Base-by-base conservation (phyloP, 1,140 invertebrate species). In the Drosophila auraria region DNA sequence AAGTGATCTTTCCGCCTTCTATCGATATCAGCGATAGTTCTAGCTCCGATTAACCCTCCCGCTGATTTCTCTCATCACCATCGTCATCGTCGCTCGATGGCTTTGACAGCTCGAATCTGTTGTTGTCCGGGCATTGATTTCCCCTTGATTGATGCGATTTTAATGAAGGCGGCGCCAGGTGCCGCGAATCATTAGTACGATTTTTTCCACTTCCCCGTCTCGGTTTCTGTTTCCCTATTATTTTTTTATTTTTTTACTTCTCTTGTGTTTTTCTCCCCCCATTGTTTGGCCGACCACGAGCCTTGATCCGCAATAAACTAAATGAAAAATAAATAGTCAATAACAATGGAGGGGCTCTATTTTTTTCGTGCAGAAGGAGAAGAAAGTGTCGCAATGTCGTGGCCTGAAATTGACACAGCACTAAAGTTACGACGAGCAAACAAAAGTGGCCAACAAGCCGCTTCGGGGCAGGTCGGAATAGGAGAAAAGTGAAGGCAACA, bases 321-420 rank as follows among this genome's bases (percentile, higher is more conserved):
- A 83, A 87, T 87, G 70, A 87, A 87, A 87, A 87, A 80, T 80
- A 87, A 87, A 87, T 83, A 87, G 63, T 59, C 62, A 87, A 86
- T 73, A 73, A 61, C 54, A 73, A 50, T 40, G 56, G 56, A 61
- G 68, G 63, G 50, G 63, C 23, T 54, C 30, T 30, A 6, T 30
- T 53, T n/a, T 14, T 56, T 33, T 6, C 25, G 36, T 54, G 9
- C 27, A 15, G 14, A 30, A 38, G 30, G 12, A 9, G 53, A 56
- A 51, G 47, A 61, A 73, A 61, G 68, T 73, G 71, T 78, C 62
- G 74, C 75, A 60, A 69, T 70, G 75, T 78, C 75, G 50, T 78
- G 50, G 63, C 30, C 65, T 78, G 75, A 78, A 78, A 78, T 78
- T 78, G 75, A 78, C 75, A 78, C 74, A 78, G 75, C 75, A 78